Percentiles rank a stretch among this genome's conserved stretches.
phyloP scores from a whole-genome alignment of 2,113 vertebrate genomes.

The Lepidothrix coronata region DNA sequence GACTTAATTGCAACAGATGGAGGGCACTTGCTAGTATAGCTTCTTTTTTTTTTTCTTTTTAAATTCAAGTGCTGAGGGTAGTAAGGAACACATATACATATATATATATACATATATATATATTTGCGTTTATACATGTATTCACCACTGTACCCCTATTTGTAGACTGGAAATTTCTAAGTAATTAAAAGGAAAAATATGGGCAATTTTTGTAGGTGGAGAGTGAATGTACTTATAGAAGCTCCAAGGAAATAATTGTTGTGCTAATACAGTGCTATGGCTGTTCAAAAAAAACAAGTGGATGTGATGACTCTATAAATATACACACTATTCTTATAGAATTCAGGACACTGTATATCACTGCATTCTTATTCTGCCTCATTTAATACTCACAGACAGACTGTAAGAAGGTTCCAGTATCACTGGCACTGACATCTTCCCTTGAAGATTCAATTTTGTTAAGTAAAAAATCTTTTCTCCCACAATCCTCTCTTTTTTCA shows the following conservation, averaged over 20 bases:
- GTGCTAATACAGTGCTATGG: background rate
- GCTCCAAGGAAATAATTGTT: background rate
- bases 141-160: background rate
- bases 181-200: background rate
- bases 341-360: conserved; percentile 21
- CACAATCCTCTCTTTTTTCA: conserved; percentile 96
- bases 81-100: background rate
- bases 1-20: background rate
- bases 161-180: background rate
- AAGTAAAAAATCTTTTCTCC: conserved; percentile 98
- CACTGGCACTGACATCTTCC: conserved; percentile 93
- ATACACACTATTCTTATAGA: background rate
- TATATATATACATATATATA: background rate
- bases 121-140: background rate
- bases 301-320: conserved; percentile 37
- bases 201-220: background rate
- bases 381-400: conserved; percentile 86
- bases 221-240: background rate
- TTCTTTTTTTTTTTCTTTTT: background rate
- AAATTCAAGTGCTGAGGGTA: background rate
- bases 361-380: conserved; percentile 42
- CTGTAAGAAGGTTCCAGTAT: conserved; percentile 91
- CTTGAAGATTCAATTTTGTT: conserved; percentile 97
- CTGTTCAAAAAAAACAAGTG: background rate
- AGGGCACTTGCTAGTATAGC: background rate